Conservation (phyloP, 2,797 vertebrate species). For the Peromyscus attwateri region DNA sequence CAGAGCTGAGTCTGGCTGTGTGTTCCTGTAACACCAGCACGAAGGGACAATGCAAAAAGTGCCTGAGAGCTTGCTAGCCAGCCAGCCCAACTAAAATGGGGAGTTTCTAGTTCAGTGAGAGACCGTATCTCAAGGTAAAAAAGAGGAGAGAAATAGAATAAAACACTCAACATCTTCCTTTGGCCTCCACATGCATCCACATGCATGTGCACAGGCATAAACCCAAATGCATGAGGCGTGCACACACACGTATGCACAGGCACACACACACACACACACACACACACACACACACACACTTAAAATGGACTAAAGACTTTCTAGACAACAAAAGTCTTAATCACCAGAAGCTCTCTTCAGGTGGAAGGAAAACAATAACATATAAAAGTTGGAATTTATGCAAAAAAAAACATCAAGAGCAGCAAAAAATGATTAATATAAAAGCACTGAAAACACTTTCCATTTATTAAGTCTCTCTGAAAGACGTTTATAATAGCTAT, state of each 20-base stretch:
- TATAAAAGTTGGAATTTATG: background rate
- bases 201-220: background rate
- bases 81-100: background rate
- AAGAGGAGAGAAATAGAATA: background rate
- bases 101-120: background rate
- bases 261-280: background rate
- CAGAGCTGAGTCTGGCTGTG: background rate
- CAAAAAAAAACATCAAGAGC: background rate
- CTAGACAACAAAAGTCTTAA: background rate
- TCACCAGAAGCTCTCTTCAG: background rate
- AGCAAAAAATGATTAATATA: background rate
- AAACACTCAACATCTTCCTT: background rate
- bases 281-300: background rate
- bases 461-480: background rate
- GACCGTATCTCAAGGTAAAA: background rate
- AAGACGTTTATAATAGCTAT: constrained; percentile 58
- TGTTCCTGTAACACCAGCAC: background rate
- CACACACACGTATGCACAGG: background rate
- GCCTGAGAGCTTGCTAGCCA: background rate
- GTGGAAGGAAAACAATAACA: background rate
- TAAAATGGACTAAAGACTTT: background rate
- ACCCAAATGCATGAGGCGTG: background rate
- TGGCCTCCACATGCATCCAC: background rate
- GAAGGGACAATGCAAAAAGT: background rate
- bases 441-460: background rate